Evolutionary conservation across 2,797 vertebrate species (phyloP).

Genomic region (Ceryle rudis): DNA sequence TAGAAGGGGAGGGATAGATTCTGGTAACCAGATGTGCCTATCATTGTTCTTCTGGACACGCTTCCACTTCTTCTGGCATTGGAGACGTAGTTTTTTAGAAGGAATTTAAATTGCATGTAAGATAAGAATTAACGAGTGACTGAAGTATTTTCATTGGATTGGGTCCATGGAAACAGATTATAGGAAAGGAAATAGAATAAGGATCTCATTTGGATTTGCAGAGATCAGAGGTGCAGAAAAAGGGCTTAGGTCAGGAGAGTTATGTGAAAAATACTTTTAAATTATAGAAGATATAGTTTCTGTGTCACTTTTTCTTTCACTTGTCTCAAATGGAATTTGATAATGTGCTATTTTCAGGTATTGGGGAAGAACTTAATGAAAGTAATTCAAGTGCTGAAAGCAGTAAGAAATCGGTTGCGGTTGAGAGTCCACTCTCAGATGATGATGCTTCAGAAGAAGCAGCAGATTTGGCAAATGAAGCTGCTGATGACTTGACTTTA

Average conservation of each 20-base stretch:
- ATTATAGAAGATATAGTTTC: not conserved
- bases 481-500: conserved; percentile 78
- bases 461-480: conserved; percentile 57
- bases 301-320: not conserved
- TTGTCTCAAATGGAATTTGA: not conserved
- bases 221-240: not conserved
- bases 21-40: not conserved
- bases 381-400: conserved; percentile 56
- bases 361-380: conserved; percentile 56
- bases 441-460: not conserved
- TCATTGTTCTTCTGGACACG: not conserved
- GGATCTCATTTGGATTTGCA: not conserved
- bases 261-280: not conserved
- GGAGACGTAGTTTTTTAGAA: not conserved
- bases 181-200: not conserved
- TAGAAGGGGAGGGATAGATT: not conserved
- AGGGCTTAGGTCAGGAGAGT: not conserved
- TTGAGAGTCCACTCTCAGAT: not conserved
- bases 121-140: not conserved
- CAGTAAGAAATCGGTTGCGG: conserved; percentile 47
- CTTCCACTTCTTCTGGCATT: not conserved
- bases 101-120: not conserved
- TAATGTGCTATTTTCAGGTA: conserved; percentile 50
- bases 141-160: not conserved
- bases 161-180: not conserved